Conservation (phyloP, 1,140 invertebrate species). For the Drosophila arawakana region DNA sequence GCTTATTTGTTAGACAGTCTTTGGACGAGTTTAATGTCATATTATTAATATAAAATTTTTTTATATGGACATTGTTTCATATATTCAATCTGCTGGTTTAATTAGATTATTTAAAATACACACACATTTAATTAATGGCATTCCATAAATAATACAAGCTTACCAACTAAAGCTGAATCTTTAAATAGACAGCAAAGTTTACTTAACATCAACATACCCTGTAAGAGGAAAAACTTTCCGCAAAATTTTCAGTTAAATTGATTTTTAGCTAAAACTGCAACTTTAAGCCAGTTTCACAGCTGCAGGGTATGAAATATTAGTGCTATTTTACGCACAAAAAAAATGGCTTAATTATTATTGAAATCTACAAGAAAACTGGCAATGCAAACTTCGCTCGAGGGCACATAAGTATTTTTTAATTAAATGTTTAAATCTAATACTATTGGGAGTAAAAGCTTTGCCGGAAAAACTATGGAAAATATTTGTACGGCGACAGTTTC, state of each 20-base stretch:
- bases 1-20: too few species aligned
- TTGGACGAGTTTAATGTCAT: too few species aligned
- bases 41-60: too few species aligned
- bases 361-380: slow-evolving; percentile 37
- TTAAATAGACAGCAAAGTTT: not conserved
- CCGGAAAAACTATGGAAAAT: slow-evolving; percentile 32
- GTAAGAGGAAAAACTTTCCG: too few species aligned
- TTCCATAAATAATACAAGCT: slow-evolving; percentile 35
- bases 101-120: too few species aligned
- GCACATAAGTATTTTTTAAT: slow-evolving; percentile 53
- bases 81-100: too few species aligned
- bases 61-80: too few species aligned
- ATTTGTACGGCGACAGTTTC: slow-evolving; percentile 37
- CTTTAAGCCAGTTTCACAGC: not conserved
- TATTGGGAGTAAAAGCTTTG: not conserved
- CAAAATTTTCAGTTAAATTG: too few species aligned
- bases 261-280: too few species aligned
- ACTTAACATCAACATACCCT: too few species aligned
- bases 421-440: slow-evolving; percentile 58
- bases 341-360: slow-evolving; percentile 55
- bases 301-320: slow-evolving; percentile 2
- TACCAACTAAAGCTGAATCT: not conserved
- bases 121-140: slow-evolving; percentile 67
- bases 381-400: slow-evolving; percentile 40
- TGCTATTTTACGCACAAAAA: slow-evolving; percentile 34